A percentile compares a stretch with the other conserved stretches of the same genome.
Evolutionary conservation across 2,797 vertebrate species (phyloP).

Genomic region (Craterocephalus amniculus): DNA sequence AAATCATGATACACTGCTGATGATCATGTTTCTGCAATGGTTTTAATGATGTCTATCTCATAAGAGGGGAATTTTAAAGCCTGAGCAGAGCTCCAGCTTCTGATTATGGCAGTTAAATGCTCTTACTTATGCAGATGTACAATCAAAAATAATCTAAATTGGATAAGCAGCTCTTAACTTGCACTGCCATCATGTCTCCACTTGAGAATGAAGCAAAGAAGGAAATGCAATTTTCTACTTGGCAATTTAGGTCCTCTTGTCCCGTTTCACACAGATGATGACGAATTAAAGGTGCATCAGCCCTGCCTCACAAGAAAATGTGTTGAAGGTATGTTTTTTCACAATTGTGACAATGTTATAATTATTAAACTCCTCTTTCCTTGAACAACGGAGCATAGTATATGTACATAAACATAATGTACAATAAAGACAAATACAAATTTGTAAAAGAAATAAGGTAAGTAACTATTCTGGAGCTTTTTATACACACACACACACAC

Average conservation of each 20-base stretch:
- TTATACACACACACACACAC: no score
- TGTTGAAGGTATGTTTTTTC: not conserved
- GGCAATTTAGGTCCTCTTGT: constrained; percentile 22
- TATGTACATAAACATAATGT: no score
- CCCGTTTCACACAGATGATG: constrained; percentile 1
- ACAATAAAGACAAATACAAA: no score
- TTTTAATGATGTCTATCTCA: constrained; percentile 62
- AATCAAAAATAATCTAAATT: constrained; percentile 49
- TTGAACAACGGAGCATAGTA: no score
- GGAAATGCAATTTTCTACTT: constrained; percentile 28
- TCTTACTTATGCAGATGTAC: constrained; percentile 59
- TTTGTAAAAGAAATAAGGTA: no score
- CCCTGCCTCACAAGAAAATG: not conserved
- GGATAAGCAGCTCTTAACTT: constrained; percentile 56
- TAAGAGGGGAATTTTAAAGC: constrained; percentile 47
- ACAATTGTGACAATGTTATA: not conserved
- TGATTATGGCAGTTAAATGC: constrained; percentile 54
- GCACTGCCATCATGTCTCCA: constrained; percentile 50
- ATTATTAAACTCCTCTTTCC: no score
- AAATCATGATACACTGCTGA: constrained; percentile 37
- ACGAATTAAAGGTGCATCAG: constrained; percentile 23
- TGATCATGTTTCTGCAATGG: constrained; percentile 39
- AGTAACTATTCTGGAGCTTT: no score
- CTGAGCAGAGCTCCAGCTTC: constrained; percentile 35
- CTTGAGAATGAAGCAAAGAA: constrained; percentile 47